Conservation (phyloP, 2,113 vertebrate species). For the Colius striatus region DNA sequence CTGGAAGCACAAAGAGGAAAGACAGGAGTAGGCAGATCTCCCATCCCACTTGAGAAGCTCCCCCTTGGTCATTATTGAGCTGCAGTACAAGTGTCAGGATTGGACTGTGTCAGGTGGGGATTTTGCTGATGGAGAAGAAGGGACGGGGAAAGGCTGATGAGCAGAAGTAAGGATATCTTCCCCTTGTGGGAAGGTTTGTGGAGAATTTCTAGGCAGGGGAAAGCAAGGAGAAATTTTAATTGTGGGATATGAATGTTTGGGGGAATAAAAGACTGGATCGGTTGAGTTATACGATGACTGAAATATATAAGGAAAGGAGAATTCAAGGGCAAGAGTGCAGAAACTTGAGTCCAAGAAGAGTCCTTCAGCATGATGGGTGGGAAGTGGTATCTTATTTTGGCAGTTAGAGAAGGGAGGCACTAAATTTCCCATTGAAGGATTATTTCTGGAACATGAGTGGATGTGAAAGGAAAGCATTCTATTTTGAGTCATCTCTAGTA, state of each 20-base stretch:
- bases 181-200: not conserved
- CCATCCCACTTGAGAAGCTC: not conserved
- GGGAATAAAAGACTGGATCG: not conserved
- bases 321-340: not conserved
- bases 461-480: not conserved
- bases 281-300: not conserved
- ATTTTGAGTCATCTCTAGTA: not conserved
- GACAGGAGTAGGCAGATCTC: not conserved
- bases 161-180: not conserved
- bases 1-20: not conserved
- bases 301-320: not conserved
- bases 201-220: not conserved
- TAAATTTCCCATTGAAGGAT: not conserved
- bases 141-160: too few relatives aligned
- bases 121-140: not conserved
- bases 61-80: not conserved
- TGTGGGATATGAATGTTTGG: not conserved
- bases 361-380: not conserved
- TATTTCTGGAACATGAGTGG: not conserved
- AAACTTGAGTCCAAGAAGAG: not conserved
- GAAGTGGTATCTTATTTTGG: not conserved
- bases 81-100: not conserved
- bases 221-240: not conserved
- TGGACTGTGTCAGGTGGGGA: rapidly evolving
- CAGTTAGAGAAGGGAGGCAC: not conserved